Evolutionary conservation across 2,797 vertebrate genomes (phyloP).

Genomic region (Poeciliopsis paucimaculata): DNA sequence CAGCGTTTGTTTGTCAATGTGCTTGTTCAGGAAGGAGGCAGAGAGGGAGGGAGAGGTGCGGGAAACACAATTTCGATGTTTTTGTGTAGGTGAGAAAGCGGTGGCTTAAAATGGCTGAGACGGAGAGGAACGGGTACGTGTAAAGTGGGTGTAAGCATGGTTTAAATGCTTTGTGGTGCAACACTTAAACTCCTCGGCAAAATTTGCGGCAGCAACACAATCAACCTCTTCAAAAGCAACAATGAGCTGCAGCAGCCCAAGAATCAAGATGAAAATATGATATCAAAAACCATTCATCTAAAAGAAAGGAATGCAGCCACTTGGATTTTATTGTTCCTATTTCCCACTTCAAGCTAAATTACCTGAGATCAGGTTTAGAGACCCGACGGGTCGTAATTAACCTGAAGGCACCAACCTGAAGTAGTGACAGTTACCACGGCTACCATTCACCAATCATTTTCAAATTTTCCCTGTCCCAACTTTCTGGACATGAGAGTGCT

Average conservation of each 20-base stretch:
- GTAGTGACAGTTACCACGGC: background rate
- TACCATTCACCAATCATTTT: background rate
- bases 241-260: conserved; percentile 9
- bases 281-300: background rate
- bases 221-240: conserved; percentile 26
- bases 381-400: conserved; percentile 12
- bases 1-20: conserved; percentile 26
- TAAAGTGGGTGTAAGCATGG: conserved; percentile 19
- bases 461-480: background rate
- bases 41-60: background rate
- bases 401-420: background rate
- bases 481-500: background rate
- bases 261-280: background rate
- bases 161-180: conserved; percentile 1
- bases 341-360: background rate
- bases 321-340: background rate
- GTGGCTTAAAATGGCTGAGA: conserved; percentile 41
- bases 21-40: background rate
- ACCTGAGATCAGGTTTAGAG: background rate
- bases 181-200: conserved; percentile 36
- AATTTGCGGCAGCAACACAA: conserved; percentile 22
- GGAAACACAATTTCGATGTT: conserved; percentile 12
- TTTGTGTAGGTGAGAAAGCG: conserved; percentile 24
- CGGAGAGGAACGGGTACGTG: conserved; percentile 1
- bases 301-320: background rate